Conservation (phyloP, 2,797 vertebrate genomes). For the Myioborus miniatus region DNA sequence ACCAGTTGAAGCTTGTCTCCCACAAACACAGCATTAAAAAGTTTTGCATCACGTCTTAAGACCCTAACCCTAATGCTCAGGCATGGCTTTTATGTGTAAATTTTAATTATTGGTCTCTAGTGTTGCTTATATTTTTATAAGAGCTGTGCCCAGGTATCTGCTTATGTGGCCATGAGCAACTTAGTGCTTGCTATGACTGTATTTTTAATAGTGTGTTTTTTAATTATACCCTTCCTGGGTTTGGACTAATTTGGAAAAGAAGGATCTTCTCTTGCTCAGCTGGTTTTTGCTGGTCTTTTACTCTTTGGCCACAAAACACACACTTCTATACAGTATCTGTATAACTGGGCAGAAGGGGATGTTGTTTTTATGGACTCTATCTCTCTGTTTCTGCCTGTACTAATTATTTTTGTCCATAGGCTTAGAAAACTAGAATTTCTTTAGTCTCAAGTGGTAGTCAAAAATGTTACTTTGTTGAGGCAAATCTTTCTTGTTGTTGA, state of each 20-base stretch:
- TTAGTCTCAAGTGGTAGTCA: background rate
- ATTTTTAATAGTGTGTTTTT: background rate
- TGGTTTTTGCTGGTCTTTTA: background rate
- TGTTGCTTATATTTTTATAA: background rate
- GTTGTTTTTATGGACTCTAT: background rate
- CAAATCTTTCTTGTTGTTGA: background rate
- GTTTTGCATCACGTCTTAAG: background rate
- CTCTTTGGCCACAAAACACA: background rate
- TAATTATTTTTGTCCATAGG: background rate
- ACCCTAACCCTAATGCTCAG: background rate
- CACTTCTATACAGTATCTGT: background rate
- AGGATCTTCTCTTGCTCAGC: background rate
- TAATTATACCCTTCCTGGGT: background rate
- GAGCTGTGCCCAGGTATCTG: background rate
- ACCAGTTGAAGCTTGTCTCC: background rate
- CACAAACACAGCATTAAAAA: background rate
- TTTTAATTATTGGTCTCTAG: background rate
- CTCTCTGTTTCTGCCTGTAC: background rate
- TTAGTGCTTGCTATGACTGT: background rate
- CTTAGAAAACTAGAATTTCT: background rate
- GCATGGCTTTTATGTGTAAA: background rate
- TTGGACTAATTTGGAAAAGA: background rate
- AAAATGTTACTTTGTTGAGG: background rate
- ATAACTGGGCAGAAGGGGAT: background rate
- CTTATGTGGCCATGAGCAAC: background rate